Evolutionary conservation across 2,888 invertebrate species (phyloP), one percentile per base, ranked within the genome.

Genomic region (Erynnis tages): DNA sequence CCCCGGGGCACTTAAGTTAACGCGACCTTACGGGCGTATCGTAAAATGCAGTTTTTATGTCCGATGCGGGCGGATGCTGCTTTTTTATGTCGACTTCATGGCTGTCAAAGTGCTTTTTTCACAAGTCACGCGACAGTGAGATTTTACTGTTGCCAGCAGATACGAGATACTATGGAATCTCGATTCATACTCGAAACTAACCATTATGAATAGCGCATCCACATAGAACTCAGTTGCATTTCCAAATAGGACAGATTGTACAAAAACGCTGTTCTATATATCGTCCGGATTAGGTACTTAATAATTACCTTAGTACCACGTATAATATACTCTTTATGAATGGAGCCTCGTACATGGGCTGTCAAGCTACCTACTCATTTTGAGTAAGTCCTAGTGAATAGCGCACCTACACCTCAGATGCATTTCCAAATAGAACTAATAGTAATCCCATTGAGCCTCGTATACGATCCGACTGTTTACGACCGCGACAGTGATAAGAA

Each of bases 401-500:
- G n/a, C n/a, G n/a, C n/a, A n/a, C n/a, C n/a, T n/a, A n/a, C n/a
- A n/a, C n/a, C n/a, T n/a, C n/a, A n/a, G n/a, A n/a, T n/a, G n/a
- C n/a, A n/a, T n/a, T n/a, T n/a, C n/a, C n/a, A n/a, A n/a, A n/a
- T n/a, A 54, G 44, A 58, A 54, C 37, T 23, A 6, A 10, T 38
- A 53, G 55, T 62, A 53, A 34, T 45, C 35, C 50, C 50, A 43
- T 59, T 58, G 55, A 45, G 54, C 43, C 57, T 54, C 58, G 58
- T 60, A 63, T 60, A 68, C 64, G 64, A 66, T 61, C 62, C 57
- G 47, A 53, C 16, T 54, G 65, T 81, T 84, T 83, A 84, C 81
- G 82, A 82, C 65, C 67, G 66, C 63, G 70, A 66, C 77, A 76
- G 80, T 79, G 82, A 82, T 83, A 82, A 79, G 82, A 84, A 84